Evolutionary conservation across 2,797 vertebrate species (phyloP).

Genomic region (Acanthiza pusilla): DNA sequence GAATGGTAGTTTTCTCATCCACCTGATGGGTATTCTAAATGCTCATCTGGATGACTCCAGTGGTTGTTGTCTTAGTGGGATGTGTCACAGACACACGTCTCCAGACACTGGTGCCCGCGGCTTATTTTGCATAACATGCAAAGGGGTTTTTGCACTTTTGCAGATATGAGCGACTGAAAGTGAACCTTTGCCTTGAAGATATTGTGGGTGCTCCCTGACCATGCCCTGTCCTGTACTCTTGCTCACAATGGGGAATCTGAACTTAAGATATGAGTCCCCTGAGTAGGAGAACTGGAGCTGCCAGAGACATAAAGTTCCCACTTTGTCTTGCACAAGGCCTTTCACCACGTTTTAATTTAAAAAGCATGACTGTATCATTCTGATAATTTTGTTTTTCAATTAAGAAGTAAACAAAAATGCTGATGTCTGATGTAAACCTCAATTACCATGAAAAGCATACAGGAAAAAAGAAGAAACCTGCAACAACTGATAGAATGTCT

Average conservation of each 20-base stretch:
- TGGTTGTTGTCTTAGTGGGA: not conserved
- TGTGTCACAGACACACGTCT: not conserved
- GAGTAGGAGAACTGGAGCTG: not conserved
- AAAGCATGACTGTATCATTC: not conserved
- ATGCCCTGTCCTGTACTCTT: not conserved
- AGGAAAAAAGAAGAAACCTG: not conserved
- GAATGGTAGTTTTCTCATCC: not conserved
- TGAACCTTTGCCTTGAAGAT: not conserved
- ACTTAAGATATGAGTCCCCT: not conserved
- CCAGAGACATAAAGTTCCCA: not conserved
- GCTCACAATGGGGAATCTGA: not conserved
- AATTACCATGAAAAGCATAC: not conserved
- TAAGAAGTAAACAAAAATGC: not conserved
- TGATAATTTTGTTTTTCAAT: not conserved
- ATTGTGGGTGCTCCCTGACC: not conserved
- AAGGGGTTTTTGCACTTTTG: not conserved
- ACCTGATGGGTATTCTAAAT: not conserved
- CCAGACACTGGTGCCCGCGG: not conserved
- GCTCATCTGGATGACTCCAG: not conserved
- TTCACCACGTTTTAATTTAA: not conserved
- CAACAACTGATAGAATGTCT: not conserved
- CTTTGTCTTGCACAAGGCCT: not conserved
- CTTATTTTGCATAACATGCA: not conserved
- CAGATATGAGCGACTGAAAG: not conserved
- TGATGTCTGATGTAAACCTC: not conserved